Conservation (phyloP, 1,140 invertebrate genomes). For the Copidosoma floridanum region DNA sequence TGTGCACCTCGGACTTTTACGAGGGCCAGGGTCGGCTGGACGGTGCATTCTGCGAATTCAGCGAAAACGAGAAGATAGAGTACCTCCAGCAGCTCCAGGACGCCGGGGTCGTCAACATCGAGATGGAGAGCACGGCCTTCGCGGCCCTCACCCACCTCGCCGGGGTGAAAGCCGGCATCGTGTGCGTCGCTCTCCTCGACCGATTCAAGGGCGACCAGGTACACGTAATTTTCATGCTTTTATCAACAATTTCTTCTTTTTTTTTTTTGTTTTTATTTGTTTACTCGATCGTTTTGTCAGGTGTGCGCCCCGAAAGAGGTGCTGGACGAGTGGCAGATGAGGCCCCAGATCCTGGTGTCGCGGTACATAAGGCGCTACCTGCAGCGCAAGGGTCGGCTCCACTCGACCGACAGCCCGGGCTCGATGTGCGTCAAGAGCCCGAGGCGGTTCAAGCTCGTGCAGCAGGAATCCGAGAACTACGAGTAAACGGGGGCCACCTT, state of each 20-base stretch:
- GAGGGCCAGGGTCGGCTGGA: slow-evolving; percentile 94
- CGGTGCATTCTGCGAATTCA: slow-evolving; percentile 95
- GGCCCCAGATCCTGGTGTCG: slow-evolving; percentile 85
- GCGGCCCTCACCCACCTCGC: slow-evolving; percentile 91
- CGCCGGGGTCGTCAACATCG: slow-evolving; percentile 89
- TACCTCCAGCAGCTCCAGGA: slow-evolving; percentile 78
- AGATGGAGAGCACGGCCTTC: slow-evolving; percentile 95
- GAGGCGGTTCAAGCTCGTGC: slow-evolving; percentile 80
- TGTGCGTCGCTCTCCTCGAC: slow-evolving; percentile 93
- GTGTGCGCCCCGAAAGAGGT: slow-evolving; percentile 85
- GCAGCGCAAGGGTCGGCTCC: slow-evolving; percentile 67
- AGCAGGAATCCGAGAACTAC: slow-evolving; percentile 86
- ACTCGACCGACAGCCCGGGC: slow-evolving; percentile 70
- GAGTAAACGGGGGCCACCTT: slow-evolving; percentile 62
- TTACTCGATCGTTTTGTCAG: no score
- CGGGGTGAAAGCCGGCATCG: slow-evolving; percentile 88
- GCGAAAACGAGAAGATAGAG: slow-evolving; percentile 83
- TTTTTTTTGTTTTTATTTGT: no score
- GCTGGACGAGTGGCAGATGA: slow-evolving; percentile 87
- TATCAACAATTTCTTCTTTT: no score
- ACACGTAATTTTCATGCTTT: slow-evolving; percentile 16
- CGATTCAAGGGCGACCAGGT: slow-evolving; percentile 93
- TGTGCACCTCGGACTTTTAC: slow-evolving; percentile 97
- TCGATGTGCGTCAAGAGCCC: slow-evolving; percentile 80
- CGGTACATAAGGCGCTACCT: slow-evolving; percentile 85